A percentile compares a stretch with the other conserved stretches of the same genome.
Conservation (phyloP, 2,888 invertebrate genomes). For the Liposcelis brunnea region DNA sequence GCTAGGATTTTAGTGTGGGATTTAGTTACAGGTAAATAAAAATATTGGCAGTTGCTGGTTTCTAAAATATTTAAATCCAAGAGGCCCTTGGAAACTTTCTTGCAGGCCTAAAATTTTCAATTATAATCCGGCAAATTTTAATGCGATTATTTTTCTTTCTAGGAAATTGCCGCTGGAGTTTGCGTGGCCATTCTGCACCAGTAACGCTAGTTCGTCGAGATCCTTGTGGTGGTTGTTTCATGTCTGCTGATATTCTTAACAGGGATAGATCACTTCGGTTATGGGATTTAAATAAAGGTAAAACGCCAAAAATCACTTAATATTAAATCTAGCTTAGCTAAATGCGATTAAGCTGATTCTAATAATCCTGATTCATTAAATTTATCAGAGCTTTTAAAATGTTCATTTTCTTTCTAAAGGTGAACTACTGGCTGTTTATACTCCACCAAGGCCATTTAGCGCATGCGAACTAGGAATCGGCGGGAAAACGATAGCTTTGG, state of each 20-base stretch:
- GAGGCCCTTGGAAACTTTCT: neutral
- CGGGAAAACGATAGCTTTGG: conserved; percentile 50
- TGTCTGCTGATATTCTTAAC: conserved; percentile 56
- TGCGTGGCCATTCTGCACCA: conserved; percentile 63
- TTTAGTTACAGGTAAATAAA: conserved; percentile 48
- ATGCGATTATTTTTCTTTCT: no score
- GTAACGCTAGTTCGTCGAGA: conserved; percentile 56
- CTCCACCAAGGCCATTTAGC: conserved; percentile 53
- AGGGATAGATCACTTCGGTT: conserved; percentile 58
- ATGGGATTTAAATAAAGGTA: conserved; percentile 68
- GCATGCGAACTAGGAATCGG: conserved; percentile 61
- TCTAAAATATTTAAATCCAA: neutral
- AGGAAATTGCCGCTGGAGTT: conserved; percentile 61
- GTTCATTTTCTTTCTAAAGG: conserved; percentile 32
- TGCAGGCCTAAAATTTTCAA: no score
- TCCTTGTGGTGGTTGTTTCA: conserved; percentile 48
- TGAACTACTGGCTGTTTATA: conserved; percentile 59
- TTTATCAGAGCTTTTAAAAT: no score
- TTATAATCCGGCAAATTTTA: no score
- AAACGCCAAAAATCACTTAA: conserved; percentile 13
- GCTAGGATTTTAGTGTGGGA: conserved; percentile 74
- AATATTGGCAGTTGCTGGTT: no score
- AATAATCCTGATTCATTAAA: neutral
- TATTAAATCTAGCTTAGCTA: neutral
- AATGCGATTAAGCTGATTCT: neutral